Evolutionary conservation across 23 tunicate species (phyloP).

Genomic region (Trididemnum clinides): DNA sequence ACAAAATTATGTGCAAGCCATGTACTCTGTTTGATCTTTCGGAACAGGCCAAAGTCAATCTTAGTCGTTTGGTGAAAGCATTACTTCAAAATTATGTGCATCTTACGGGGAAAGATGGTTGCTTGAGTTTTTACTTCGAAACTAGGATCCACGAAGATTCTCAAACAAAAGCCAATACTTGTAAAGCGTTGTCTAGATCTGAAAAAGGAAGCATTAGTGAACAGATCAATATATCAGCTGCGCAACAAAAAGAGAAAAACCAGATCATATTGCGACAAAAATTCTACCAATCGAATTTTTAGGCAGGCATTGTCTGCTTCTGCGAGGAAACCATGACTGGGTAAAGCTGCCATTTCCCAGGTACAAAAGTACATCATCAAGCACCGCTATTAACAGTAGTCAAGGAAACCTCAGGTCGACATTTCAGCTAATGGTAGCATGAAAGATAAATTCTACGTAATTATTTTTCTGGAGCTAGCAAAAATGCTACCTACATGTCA

Average conservation of each 20-base stretch:
- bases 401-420: background rate
- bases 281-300: background rate
- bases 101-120: too few relatives aligned
- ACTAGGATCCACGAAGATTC: background rate
- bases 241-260: background rate
- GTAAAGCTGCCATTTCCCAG: background rate
- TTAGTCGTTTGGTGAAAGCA: too few relatives aligned
- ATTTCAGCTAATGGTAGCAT: background rate
- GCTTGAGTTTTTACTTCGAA: background rate
- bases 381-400: background rate
- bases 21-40: too few relatives aligned
- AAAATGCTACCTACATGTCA: too few relatives aligned
- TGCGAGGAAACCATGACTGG: background rate
- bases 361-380: background rate
- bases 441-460: background rate
- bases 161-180: too few relatives aligned
- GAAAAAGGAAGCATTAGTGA: background rate
- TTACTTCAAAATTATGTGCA: too few relatives aligned
- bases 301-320: background rate
- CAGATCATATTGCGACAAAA: slow-evolving; percentile 7
- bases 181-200: background rate
- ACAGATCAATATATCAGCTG: background rate
- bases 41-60: too few relatives aligned
- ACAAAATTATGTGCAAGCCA: too few relatives aligned
- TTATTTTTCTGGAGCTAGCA: background rate